A percentile compares a stretch with the other conserved stretches of the same genome.
Evolutionary conservation across 2,888 invertebrate genomes (phyloP).

Genomic region (Cheilosia variabilis): DNA sequence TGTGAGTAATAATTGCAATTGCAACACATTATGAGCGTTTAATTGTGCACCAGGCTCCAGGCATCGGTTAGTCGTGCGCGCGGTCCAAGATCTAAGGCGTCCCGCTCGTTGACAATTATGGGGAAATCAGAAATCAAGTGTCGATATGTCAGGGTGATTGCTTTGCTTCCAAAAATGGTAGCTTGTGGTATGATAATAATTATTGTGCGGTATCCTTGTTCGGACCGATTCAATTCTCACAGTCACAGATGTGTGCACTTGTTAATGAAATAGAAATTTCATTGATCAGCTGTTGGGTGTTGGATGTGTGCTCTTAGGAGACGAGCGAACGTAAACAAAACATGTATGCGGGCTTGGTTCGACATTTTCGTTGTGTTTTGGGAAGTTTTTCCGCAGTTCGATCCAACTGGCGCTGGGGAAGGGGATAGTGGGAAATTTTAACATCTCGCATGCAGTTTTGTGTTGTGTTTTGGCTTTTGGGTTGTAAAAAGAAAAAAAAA

Average conservation of each 20-base stretch:
- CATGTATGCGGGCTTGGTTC: slow-evolving; percentile 28
- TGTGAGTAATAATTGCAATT: slow-evolving; percentile 50
- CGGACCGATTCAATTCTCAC: slow-evolving; percentile 23
- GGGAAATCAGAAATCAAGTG: slow-evolving; percentile 67
- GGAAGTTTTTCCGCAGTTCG: slow-evolving; percentile 34
- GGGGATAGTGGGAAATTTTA: slow-evolving; percentile 16
- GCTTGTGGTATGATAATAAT: slow-evolving; percentile 28
- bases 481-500: no score
- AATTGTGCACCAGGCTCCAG: slow-evolving; percentile 60
- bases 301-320: background rate
- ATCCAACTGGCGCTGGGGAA: background rate
- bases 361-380: slow-evolving; percentile 66
- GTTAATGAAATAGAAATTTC: slow-evolving; percentile 47
- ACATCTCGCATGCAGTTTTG: background rate
- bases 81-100: slow-evolving; percentile 65
- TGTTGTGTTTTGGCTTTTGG: background rate
- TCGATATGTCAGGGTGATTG: slow-evolving; percentile 68
- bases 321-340: slow-evolving; percentile 58
- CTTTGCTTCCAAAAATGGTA: slow-evolving; percentile 64
- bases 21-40: slow-evolving; percentile 62
- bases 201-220: slow-evolving; percentile 50
- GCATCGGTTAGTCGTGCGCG: slow-evolving; percentile 51
- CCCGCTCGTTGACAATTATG: slow-evolving; percentile 59
- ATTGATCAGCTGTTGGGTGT: slow-evolving; percentile 51
- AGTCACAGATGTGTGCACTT: background rate